phyloP scores from a whole-genome alignment of 2,797 vertebrate genomes.

The Echeneis naucrates region DNA sequence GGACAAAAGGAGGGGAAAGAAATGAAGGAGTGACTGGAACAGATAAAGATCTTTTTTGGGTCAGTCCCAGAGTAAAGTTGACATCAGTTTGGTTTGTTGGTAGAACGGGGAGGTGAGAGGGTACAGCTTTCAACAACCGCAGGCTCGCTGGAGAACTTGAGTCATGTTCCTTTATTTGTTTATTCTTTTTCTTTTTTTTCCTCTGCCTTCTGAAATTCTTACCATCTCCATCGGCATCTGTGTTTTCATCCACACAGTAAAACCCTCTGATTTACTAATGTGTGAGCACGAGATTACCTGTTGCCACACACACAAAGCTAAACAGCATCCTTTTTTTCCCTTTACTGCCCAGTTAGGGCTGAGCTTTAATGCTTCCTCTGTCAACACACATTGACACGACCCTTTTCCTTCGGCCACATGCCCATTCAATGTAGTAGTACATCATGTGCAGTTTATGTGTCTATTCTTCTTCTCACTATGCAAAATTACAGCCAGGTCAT shows the following conservation, averaged over 20 bases:
- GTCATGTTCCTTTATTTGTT: constrained; percentile 14
- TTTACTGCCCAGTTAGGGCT: no score
- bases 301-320: constrained; percentile 1
- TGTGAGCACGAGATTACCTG: background rate
- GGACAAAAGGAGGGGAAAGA: constrained; percentile 5
- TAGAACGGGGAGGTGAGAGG: background rate
- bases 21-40: constrained; percentile 1
- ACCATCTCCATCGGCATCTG: no score
- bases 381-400: background rate
- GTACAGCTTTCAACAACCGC: background rate
- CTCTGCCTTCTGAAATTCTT: background rate
- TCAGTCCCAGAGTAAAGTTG: background rate
- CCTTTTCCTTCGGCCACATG: background rate
- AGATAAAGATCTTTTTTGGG: constrained; percentile 1
- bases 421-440: background rate
- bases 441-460: background rate
- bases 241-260: background rate
- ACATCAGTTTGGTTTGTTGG: background rate
- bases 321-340: no score
- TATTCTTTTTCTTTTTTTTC: constrained; percentile 7
- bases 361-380: no score
- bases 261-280: background rate
- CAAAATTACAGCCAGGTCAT: background rate
- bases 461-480: background rate
- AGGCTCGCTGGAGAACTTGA: constrained; percentile 11